Conservation (phyloP, 1,140 invertebrate species). For the Drosophila kohkoa region DNA sequence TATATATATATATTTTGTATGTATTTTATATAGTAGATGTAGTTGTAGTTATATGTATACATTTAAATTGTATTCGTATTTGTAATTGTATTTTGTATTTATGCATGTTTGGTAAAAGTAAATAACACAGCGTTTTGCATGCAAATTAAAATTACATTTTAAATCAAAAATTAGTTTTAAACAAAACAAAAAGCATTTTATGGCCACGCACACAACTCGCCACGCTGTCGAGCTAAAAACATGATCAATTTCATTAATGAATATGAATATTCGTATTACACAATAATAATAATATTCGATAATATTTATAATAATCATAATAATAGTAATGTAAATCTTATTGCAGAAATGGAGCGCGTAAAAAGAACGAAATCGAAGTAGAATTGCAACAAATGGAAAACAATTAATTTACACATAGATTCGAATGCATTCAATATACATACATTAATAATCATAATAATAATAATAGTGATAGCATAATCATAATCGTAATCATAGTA, state of each 20-base stretch:
- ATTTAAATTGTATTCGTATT: conserved; percentile 34
- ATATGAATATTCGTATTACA: conserved; percentile 40
- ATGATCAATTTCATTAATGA: conserved; percentile 18
- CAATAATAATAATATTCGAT: conserved; percentile 12
- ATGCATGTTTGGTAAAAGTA: conserved; percentile 70
- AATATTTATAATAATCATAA: conserved; percentile 9
- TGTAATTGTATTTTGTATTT: conserved; percentile 52
- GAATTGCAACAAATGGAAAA: conserved; percentile 41
- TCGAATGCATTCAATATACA: conserved; percentile 38
- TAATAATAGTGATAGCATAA: neutral
- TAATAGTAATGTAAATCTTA: conserved; percentile 28
- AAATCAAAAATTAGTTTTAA: conserved; percentile 44
- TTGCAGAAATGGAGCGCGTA: conserved; percentile 1
- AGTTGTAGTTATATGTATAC: conserved; percentile 39
- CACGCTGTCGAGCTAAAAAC: conserved; percentile 30
- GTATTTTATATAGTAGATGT: conserved; percentile 36
- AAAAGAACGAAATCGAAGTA: neutral
- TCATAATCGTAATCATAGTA: conserved; percentile 11
- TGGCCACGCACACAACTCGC: conserved; percentile 58
- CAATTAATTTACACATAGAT: conserved; percentile 19
- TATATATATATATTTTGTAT: conserved; percentile 28
- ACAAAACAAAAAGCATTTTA: conserved; percentile 63
- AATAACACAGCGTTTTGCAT: conserved; percentile 74
- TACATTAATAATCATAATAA: conserved; percentile 8
- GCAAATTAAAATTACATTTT: conserved; percentile 65